A percentile compares a stretch with the other conserved stretches of the same genome.
phyloP scores from a whole-genome alignment of 2,888 invertebrate species.

The Peribatodes rhomboidaria region DNA sequence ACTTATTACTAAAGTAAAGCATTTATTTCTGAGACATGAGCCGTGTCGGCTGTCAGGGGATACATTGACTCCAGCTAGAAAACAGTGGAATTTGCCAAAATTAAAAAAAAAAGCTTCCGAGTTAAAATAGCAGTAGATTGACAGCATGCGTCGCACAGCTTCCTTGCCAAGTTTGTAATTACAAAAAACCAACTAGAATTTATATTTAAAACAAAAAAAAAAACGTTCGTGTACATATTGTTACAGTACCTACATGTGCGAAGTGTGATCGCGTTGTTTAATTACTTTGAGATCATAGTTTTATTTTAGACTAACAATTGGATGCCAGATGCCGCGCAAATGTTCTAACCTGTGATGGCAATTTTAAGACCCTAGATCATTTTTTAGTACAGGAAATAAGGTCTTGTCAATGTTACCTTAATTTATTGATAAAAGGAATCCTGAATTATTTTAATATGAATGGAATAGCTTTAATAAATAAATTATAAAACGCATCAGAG shows the following conservation, averaged over 20 bases:
- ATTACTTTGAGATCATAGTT: conserved; percentile 69
- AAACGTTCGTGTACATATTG: conserved; percentile 9
- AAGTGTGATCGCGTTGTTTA: conserved; percentile 62
- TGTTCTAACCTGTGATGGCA: conserved; percentile 40
- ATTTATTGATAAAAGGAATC: not conserved
- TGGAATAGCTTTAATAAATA: conserved; percentile 39
- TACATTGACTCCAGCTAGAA: conserved; percentile 79
- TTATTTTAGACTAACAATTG: conserved; percentile 62
- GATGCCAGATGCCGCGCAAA: conserved; percentile 60
- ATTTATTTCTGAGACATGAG: conserved; percentile 69
- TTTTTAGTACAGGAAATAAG: not conserved
- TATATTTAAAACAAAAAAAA: conserved; percentile 60
- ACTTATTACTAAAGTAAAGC: conserved; percentile 59
- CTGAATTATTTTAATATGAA: not conserved
- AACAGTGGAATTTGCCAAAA: conserved; percentile 77
- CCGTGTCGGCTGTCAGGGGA: conserved; percentile 79
- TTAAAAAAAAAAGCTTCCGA: conserved; percentile 56
- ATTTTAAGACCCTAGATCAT: conserved; percentile 1
- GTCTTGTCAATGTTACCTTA: not conserved
- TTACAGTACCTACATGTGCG: conserved; percentile 57
- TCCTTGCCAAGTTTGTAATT: conserved; percentile 85
- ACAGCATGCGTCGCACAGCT: conserved; percentile 74
- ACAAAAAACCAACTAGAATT: conserved; percentile 68
- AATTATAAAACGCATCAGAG: conserved; percentile 37
- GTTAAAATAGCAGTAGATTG: conserved; percentile 79